Evolutionary conservation across 2,797 vertebrate genomes (phyloP).

Genomic region (Carcharodon carcharias): DNA sequence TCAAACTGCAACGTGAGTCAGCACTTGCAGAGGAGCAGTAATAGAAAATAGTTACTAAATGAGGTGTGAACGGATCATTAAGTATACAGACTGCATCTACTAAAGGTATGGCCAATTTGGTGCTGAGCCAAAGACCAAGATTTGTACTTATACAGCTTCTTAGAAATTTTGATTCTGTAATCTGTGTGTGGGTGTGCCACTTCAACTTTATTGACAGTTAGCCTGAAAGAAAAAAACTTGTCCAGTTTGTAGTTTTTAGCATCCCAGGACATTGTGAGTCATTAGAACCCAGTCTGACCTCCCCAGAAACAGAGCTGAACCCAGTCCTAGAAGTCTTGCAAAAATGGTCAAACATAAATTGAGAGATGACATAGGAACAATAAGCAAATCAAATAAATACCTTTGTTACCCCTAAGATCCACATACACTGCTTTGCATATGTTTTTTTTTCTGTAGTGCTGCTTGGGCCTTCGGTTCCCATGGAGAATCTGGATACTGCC

Average conservation of each 20-base stretch:
- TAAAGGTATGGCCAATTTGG: neutral
- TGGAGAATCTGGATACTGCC: neutral
- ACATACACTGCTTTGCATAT: no score
- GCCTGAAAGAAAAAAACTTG: neutral
- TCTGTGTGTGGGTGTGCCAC: neutral
- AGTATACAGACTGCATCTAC: neutral
- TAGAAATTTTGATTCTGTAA: neutral
- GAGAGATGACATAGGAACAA: neutral
- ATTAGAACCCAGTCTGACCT: neutral
- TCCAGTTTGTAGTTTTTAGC: neutral
- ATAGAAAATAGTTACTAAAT: neutral
- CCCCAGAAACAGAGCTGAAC: neutral
- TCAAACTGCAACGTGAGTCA: neutral
- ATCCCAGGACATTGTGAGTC: neutral
- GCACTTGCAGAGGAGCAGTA: neutral
- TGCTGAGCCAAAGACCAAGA: neutral
- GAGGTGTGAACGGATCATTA: neutral
- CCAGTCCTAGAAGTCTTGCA: neutral
- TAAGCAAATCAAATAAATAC: neutral
- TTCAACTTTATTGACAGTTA: neutral
- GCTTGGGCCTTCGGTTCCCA: neutral
- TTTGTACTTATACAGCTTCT: neutral
- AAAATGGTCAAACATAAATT: neutral
- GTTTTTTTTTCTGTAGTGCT: neutral
- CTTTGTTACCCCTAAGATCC: neutral